Conservation (phyloP, 2,797 vertebrate genomes). For the Sebastolobus altivelis region DNA sequence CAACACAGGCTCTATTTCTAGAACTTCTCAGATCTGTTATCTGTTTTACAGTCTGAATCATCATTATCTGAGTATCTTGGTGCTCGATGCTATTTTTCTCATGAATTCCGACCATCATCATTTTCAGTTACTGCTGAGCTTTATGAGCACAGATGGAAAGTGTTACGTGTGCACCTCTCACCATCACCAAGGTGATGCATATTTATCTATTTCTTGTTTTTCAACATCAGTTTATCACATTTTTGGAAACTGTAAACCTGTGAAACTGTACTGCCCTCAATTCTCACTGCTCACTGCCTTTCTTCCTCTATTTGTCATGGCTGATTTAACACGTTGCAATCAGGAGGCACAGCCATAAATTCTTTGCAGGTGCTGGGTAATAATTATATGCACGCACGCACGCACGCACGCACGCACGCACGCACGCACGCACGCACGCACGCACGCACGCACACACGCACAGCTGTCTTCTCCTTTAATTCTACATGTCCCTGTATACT, state of each 20-base stretch:
- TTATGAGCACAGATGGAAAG: constrained; percentile 41
- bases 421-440: neutral
- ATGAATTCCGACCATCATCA: neutral
- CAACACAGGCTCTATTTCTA: neutral
- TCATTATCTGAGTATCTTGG: neutral
- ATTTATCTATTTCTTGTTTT: constrained; percentile 31
- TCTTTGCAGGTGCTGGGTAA: constrained; percentile 33
- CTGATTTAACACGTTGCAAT: constrained; percentile 32
- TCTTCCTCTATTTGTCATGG: neutral
- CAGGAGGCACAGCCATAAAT: constrained; percentile 3
- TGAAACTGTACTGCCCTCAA: constrained; percentile 24
- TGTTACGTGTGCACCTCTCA: constrained; percentile 21
- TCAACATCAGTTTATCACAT: constrained; percentile 17
- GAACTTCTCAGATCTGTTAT: neutral
- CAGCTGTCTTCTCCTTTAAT: neutral
- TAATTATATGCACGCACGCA: constrained; percentile 10
- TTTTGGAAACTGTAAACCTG: constrained; percentile 26
- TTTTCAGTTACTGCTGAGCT: neutral
- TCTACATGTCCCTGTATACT: neutral
- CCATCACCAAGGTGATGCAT: constrained; percentile 24
- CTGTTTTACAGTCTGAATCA: neutral
- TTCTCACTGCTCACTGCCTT: neutral
- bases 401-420: neutral
- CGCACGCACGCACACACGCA: neutral
- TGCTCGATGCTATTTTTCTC: too few relatives aligned